phyloP scores from a whole-genome alignment of 2,888 invertebrate genomes.

The Philereme vetulata region DNA sequence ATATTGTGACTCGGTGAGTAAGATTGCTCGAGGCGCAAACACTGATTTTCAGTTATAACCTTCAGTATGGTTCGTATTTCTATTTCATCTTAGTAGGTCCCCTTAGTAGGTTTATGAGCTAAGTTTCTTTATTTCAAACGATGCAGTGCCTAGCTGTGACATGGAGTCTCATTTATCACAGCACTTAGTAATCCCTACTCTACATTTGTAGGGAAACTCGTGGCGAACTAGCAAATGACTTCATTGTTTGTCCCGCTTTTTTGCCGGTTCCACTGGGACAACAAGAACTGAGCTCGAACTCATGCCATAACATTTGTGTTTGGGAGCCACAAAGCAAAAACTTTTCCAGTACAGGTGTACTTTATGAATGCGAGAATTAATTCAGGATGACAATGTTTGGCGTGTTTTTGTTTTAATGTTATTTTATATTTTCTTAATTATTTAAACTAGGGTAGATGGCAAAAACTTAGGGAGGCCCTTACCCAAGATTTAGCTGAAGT shows the following conservation, averaged over 20 bases:
- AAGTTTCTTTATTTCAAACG: too few relatives aligned
- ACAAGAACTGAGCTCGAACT: conserved; percentile 30
- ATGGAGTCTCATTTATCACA: conserved; percentile 42
- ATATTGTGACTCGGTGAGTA: too few relatives aligned
- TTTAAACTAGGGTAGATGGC: neutral
- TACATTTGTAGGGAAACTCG: conserved; percentile 48
- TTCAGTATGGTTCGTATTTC: too few relatives aligned
- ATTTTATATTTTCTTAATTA: neutral
- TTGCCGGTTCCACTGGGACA: conserved; percentile 37
- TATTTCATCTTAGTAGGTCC: too few relatives aligned
- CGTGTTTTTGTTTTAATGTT: conserved; percentile 5
- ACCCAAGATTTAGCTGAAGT: too few relatives aligned
- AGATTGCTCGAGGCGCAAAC: too few relatives aligned
- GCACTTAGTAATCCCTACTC: conserved; percentile 42
- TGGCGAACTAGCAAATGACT: conserved; percentile 57
- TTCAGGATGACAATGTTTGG: conserved; percentile 10
- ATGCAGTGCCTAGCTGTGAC: neutral
- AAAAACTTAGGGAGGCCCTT: neutral
- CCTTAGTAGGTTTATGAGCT: too few relatives aligned
- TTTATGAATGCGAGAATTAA: conserved; percentile 24
- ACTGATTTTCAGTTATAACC: too few relatives aligned
- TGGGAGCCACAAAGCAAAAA: conserved; percentile 31
- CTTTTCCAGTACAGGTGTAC: conserved; percentile 21
- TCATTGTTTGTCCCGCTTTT: conserved; percentile 57
- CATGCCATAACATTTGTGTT: conserved; percentile 29